phyloP scores from a whole-genome alignment of 1,140 invertebrate species.

The Acyrthosiphon pisum region DNA sequence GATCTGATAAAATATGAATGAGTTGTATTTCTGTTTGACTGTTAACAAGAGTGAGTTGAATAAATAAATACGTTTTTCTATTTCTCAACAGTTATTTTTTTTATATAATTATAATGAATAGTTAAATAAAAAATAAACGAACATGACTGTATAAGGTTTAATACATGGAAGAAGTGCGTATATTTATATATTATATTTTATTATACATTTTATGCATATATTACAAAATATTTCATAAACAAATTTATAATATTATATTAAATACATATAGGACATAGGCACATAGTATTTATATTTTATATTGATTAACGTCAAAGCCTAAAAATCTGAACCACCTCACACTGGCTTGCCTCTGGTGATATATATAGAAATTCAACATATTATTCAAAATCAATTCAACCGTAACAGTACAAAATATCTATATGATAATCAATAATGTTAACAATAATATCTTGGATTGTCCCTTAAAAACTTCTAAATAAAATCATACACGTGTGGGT shows the following conservation, averaged over 20 bases:
- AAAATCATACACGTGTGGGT: not conserved
- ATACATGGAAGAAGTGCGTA: not conserved
- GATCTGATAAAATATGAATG: not conserved
- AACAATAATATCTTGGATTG: not conserved
- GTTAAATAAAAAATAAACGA: not conserved
- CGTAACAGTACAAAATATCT: not conserved
- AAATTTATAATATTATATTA: too few species aligned
- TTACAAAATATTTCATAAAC: not conserved
- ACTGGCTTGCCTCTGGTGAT: not conserved
- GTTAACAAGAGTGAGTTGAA: not conserved
- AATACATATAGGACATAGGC: too few species aligned
- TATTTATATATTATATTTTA: not conserved
- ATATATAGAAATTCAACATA: not conserved
- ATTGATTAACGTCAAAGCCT: not conserved
- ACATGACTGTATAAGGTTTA: not conserved
- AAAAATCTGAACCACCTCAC: not conserved
- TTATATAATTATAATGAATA: not conserved
- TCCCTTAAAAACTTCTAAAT: not conserved
- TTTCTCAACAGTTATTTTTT: not conserved
- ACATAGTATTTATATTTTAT: not conserved
- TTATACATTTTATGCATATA: not conserved
- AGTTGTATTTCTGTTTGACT: not conserved
- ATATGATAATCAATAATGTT: not conserved
- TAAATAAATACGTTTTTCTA: not conserved
- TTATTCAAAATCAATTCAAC: slow-evolving; percentile 1